Base-by-base conservation (phyloP, 35 echinoderm and acorn worm species). In the Acanthaster planci region DNA sequence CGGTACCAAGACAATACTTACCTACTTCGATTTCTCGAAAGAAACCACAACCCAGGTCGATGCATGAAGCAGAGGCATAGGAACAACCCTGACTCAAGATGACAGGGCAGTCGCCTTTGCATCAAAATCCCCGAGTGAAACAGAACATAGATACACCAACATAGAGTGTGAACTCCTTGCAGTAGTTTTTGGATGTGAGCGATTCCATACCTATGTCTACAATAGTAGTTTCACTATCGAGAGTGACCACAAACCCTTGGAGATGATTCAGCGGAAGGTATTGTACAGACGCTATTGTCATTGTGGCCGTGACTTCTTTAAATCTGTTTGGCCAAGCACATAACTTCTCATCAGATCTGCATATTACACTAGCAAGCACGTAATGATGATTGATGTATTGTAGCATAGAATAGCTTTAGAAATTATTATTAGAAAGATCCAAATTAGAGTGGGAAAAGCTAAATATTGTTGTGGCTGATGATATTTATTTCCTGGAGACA, bases 81-180 rank as follows among this genome's bases (percentile, higher is more conserved):
- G 87, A 5, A 87, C 87, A 16, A 29, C 76, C 8, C 38, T 94
- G 1, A 0, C 90, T 0, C 92, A 94, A 51, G 60, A 86, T 23
- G 35, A 60, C 9, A 37, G 52, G 75, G 77, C 82, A 56, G 84
- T 94, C 36, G 50, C 68, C 1, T 94, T 84, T 60, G 56, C 52
- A 15, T 85, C 55, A 1, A 81, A 60, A 38, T 0, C 83, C 21
- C 57, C 86, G 12, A 90, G 54, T 0, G 76, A 80, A 2, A 77
- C 92, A 4, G 92, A 94, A 52, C 77, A 29, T 6, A 1, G 39
- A 36, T 82, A 82, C 39, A 9, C 92, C 0, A 80, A 86, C 36
- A 90, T 82, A 4, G 92, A 90, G 36, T 38, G 78, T 17, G 87
- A 89, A 36, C 76, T 89, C 82, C 83, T 94, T 0, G 92, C 82